Conservation (phyloP, 2,797 vertebrate genomes). For the Miichthys miiuy region DNA sequence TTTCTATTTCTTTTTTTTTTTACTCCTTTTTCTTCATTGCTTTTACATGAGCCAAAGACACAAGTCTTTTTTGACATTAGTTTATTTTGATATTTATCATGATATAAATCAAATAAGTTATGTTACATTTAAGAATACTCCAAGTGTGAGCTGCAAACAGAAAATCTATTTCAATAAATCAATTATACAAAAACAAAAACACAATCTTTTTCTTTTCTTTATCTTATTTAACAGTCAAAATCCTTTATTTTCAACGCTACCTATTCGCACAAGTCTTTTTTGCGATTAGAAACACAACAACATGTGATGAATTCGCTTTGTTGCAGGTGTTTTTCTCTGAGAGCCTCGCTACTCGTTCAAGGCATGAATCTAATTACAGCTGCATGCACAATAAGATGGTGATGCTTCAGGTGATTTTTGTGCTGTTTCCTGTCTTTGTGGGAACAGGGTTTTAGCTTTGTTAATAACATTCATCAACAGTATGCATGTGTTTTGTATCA, state of each 20-base stretch:
- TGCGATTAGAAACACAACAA: not conserved
- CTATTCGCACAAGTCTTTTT: not conserved
- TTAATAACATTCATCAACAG: not conserved
- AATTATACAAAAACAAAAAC: not conserved
- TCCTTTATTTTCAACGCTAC: not conserved
- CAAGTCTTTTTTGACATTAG: not conserved
- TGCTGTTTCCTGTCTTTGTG: not conserved
- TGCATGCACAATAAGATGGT: no score
- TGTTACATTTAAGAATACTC: not conserved
- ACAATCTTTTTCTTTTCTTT: not conserved
- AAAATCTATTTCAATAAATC: not conserved
- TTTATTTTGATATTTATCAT: not conserved
- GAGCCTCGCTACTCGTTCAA: not conserved
- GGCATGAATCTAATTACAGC: constrained; percentile 4
- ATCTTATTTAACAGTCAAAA: not conserved
- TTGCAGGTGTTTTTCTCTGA: not conserved
- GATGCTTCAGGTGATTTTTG: not conserved
- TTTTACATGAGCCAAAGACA: not conserved
- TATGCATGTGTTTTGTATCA: not conserved
- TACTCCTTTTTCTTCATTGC: not conserved
- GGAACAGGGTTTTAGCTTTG: not conserved
- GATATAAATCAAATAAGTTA: not conserved
- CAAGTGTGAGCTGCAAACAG: not conserved
- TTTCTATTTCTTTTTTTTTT: not conserved
- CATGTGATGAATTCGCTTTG: not conserved